Evolutionary conservation across 1,140 invertebrate genomes (phyloP).

Genomic region (Ceratoteleas bidentatus): DNA sequence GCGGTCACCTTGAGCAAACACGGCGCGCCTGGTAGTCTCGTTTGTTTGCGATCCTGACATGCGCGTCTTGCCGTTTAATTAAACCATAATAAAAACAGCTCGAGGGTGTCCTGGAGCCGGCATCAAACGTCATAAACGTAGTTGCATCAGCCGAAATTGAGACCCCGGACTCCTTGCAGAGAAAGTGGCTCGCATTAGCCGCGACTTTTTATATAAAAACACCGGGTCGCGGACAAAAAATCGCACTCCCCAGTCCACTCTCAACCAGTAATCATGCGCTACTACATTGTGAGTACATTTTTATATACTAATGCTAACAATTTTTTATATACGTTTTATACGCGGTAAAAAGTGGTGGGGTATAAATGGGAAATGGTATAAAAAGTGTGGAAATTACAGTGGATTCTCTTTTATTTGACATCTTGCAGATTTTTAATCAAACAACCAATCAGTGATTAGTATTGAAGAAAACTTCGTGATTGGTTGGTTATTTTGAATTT

Average conservation of each 20-base stretch:
- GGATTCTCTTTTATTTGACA: too few species aligned
- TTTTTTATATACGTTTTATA: not conserved
- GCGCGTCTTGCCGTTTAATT: conserved; percentile 53
- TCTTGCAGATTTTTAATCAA: too few species aligned
- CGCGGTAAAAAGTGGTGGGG: too few species aligned
- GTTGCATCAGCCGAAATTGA: conserved; percentile 66
- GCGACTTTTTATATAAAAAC: conserved; percentile 73
- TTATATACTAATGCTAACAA: not conserved
- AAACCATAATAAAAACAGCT: conserved; percentile 38
- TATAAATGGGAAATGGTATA: too few species aligned
- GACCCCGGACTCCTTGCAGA: conserved; percentile 65
- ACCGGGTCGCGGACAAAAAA: conserved; percentile 40
- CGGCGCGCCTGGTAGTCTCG: conserved; percentile 17
- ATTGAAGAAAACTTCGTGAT: too few species aligned
- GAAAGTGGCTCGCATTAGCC: conserved; percentile 71
- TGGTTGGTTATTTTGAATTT: too few species aligned
- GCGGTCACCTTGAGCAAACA: too few species aligned
- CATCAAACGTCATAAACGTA: conserved; percentile 56
- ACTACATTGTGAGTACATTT: conserved; percentile 68
- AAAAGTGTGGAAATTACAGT: too few species aligned
- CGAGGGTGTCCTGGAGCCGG: conserved; percentile 24
- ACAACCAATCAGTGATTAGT: too few species aligned
- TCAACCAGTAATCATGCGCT: conserved; percentile 68
- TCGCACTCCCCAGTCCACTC: conserved; percentile 67
- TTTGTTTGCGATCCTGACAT: conserved; percentile 39